Conservation (phyloP, 2,888 invertebrate species). For the Drosophila mimica region DNA sequence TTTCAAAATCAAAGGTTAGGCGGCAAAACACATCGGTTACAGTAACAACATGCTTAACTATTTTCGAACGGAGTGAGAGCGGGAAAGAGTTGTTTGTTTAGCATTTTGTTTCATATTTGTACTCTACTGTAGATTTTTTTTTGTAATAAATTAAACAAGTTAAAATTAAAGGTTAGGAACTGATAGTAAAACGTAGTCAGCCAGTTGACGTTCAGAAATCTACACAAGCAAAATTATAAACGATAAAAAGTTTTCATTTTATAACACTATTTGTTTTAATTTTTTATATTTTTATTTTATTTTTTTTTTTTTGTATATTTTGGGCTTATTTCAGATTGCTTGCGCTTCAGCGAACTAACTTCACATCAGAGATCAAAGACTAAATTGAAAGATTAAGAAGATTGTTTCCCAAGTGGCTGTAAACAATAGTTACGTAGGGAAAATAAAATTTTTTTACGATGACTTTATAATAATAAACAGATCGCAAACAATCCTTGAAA, state of each 20-base stretch:
- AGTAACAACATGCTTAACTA: conserved; percentile 48
- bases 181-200: conserved; percentile 12
- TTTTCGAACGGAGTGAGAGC: conserved; percentile 18
- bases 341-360: conserved; percentile 3
- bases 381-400: not conserved
- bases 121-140: not conserved
- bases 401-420: conserved; percentile 1
- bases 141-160: conserved; percentile 17
- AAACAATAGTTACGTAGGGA: not conserved
- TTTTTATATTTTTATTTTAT: not conserved
- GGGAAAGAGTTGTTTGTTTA: conserved; percentile 5
- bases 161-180: conserved; percentile 21
- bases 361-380: not conserved
- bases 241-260: conserved; percentile 45
- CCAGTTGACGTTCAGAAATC: conserved; percentile 50
- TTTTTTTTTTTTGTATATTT: not conserved
- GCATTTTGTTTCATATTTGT: conserved; percentile 11
- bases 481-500: conserved; percentile 26
- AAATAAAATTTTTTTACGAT: not conserved
- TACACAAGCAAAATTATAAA: conserved; percentile 83
- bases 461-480: not conserved
- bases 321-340: conserved; percentile 13
- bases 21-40: conserved; percentile 23
- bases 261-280: not conserved
- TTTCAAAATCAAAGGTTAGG: conserved; percentile 17